Evolutionary conservation across 1,140 invertebrate genomes (phyloP).

Genomic region (Drosophila teissieri): DNA sequence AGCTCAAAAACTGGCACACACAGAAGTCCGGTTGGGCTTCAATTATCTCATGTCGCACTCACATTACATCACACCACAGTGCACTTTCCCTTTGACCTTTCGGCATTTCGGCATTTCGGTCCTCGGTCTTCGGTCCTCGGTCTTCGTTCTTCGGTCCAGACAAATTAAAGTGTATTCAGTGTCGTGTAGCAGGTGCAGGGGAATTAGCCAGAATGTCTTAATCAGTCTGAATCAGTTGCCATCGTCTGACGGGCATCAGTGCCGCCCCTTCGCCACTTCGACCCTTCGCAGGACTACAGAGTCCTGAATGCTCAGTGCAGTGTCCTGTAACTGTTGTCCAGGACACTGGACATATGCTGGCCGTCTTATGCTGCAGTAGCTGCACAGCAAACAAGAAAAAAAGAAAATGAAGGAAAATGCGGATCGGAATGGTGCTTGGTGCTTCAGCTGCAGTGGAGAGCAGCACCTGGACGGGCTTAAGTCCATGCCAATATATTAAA

Average conservation of each 20-base stretch:
- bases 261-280: neutral
- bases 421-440: neutral
- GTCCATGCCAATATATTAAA: conserved; percentile 49
- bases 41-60: neutral
- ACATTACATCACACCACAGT: neutral
- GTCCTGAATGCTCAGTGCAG: neutral
- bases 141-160: neutral
- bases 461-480: conserved; percentile 30
- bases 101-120: neutral
- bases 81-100: neutral
- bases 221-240: conserved; percentile 39
- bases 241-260: conserved; percentile 3
- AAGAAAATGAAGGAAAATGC: neutral
- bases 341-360: conserved; percentile 33
- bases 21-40: too few species aligned
- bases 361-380: conserved; percentile 12
- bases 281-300: too few species aligned
- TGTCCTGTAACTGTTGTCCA: neutral
- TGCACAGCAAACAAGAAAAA: neutral
- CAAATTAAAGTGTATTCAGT: conserved; percentile 17
- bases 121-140: too few species aligned
- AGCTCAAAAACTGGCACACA: too few species aligned
- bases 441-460: conserved; percentile 2
- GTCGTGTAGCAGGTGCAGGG: conserved; percentile 24
- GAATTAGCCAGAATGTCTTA: conserved; percentile 46